Percentiles rank a stretch among this genome's conserved stretches.
phyloP scores from a whole-genome alignment of 2,888 invertebrate genomes.

The Tolmerus cingulatus region DNA sequence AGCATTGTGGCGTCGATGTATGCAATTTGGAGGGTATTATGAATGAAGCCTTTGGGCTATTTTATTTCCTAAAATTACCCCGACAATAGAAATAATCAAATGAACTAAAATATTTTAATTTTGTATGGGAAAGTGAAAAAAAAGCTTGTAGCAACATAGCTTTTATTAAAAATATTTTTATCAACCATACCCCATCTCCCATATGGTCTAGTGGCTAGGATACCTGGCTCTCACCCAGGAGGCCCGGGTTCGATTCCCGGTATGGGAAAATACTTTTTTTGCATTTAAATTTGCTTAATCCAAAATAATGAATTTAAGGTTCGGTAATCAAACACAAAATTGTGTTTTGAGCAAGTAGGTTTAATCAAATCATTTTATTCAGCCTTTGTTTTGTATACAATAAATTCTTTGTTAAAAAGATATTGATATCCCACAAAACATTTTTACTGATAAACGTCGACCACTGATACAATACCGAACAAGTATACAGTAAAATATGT shows the following conservation, averaged over 20 bases:
- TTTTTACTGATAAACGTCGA: too few species aligned
- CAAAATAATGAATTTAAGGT: not conserved
- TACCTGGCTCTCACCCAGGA: slow-evolving; percentile 65
- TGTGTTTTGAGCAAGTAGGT: too few species aligned
- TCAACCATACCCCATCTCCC: not conserved
- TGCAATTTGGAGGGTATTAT: not conserved
- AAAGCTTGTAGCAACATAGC: not conserved
- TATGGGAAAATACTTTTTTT: slow-evolving; percentile 71
- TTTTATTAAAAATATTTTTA: not conserved
- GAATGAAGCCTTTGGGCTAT: not conserved
- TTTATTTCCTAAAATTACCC: not conserved
- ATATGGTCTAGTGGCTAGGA: slow-evolving; percentile 63
- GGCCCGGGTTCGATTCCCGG: slow-evolving; percentile 66
- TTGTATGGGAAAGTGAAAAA: not conserved
- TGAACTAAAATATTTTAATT: not conserved
- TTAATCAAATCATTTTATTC: too few species aligned
- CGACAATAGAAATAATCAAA: not conserved
- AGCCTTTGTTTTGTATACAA: too few species aligned
- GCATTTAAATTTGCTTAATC: too few species aligned
- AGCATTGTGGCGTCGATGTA: not conserved
- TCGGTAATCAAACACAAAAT: not conserved
- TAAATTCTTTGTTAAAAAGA: too few species aligned
- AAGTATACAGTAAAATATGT: too few species aligned
- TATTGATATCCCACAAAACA: too few species aligned
- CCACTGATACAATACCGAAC: too few species aligned